Evolutionary conservation across 1,140 invertebrate species (phyloP).

Genomic region (Cydia pomonella): DNA sequence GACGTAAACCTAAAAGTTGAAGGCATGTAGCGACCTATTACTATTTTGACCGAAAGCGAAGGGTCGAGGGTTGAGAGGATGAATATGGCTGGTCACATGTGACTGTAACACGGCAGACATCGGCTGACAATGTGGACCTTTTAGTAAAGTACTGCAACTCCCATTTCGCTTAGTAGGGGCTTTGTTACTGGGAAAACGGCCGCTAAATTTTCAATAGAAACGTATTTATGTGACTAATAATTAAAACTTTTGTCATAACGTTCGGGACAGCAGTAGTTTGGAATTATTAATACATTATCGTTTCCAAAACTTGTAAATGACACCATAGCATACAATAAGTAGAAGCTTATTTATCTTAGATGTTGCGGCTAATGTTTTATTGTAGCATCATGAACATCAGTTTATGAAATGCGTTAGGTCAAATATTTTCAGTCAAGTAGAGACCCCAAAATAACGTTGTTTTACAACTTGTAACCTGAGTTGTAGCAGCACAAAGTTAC

Average conservation of each 20-base stretch:
- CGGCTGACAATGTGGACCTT: conserved; percentile 37
- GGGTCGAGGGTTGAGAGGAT: conserved; percentile 43
- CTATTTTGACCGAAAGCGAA: conserved; percentile 42
- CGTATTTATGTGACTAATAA: conserved; percentile 36
- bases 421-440: not conserved
- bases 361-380: not conserved
- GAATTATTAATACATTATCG: not conserved
- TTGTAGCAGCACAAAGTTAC: not conserved
- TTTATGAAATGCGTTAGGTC: not conserved
- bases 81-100: conserved; percentile 50
- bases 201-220: conserved; percentile 39
- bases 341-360: not conserved
- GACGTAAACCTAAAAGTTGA: conserved; percentile 46
- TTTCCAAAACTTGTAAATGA: not conserved
- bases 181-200: conserved; percentile 33
- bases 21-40: conserved; percentile 44
- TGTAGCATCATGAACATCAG: not conserved
- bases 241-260: conserved; percentile 18
- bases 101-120: conserved; percentile 42
- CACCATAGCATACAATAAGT: not conserved
- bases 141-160: conserved; percentile 39
- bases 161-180: conserved; percentile 37
- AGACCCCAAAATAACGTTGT: not conserved
- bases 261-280: conserved; percentile 8
- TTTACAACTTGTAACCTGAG: not conserved